Base-by-base conservation (phyloP, 2,113 vertebrate species). In the Gambusia holbrooki region DNA sequence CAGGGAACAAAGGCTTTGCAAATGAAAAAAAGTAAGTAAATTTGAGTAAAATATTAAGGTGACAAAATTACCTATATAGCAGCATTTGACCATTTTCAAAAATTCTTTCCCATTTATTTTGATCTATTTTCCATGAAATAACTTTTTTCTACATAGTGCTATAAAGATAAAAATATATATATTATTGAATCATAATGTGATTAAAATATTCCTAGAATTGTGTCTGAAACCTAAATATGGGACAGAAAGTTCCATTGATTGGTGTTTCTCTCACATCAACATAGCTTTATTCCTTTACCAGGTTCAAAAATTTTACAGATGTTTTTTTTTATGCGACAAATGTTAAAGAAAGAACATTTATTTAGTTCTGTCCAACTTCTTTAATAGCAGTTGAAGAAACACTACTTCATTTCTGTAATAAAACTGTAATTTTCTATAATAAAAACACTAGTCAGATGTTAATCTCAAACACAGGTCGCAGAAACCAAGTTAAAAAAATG, bases 1-100 rank as follows among this genome's bases (percentile, higher is more conserved):
- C 37, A 74, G 19, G 7, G 76, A 70, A 76, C 32, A 70, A 69
- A 63, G 22, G 11, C 45, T 63, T 63, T 63, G 32, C 29, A 64
- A 64, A 69, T 62, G 11, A 35, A 60, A 5, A 4, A 74, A 67
- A 66, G 37, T 60, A 60, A 37, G 63, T 33, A 40, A 22, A 63
- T 30, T 15, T 62, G 61, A 15, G 29, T 62, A 29, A 30, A 30
- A 32, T n/a, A 58, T n/a, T 11, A 22, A 58, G 3, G 22, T 58
- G 22, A 25, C 2, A 58, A 58, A 58, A 58, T 58, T 58, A 58
- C 22, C 2, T 3, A 58, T 58, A 58, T 25, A 58, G 9, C 17
- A 19, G 17, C 17, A 19, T 48, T 48, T 48, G 45, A 48, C 14
- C 45, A 48, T 48, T 48, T 48, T 19, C 45, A 15, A 6, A 48